Evolutionary conservation across 2,797 vertebrate species (phyloP).

Genomic region (Fistularia commersonii): DNA sequence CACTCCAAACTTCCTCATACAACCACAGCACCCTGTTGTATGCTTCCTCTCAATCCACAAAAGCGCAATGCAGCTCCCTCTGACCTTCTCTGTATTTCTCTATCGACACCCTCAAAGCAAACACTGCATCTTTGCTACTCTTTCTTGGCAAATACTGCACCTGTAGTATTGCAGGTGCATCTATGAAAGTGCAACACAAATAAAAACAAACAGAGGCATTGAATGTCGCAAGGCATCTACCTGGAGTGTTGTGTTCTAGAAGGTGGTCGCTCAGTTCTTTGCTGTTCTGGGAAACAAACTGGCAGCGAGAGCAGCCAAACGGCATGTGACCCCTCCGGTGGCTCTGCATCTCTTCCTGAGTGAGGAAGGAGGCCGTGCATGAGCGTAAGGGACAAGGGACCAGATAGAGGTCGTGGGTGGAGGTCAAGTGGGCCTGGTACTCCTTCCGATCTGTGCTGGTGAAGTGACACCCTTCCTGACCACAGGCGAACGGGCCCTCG

Average conservation of each 20-base stretch:
- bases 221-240: slow-evolving; percentile 16
- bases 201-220: no score
- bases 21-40: no score
- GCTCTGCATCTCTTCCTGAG: slow-evolving; percentile 73
- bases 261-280: slow-evolving; percentile 77
- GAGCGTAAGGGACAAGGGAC: slow-evolving; percentile 69
- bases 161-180: no score
- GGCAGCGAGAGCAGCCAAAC: slow-evolving; percentile 78
- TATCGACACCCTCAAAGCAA: no score
- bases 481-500: slow-evolving; percentile 57
- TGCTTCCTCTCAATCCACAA: no score
- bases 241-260: slow-evolving; percentile 50
- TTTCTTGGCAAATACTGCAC: no score
- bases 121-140: no score
- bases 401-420: slow-evolving; percentile 59
- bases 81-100: no score
- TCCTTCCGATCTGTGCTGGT: slow-evolving; percentile 55
- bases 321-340: slow-evolving; percentile 76
- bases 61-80: no score
- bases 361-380: slow-evolving; percentile 74
- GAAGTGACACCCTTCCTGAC: slow-evolving; percentile 68
- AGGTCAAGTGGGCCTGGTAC: slow-evolving; percentile 70
- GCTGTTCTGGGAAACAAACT: slow-evolving; percentile 72
- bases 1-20: no score
- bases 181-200: no score